These are phyloP conservation scores for Sorex araneus DNA, from an alignment of 2,113 vertebrate species.

Conservation along the genomic window DNA sequence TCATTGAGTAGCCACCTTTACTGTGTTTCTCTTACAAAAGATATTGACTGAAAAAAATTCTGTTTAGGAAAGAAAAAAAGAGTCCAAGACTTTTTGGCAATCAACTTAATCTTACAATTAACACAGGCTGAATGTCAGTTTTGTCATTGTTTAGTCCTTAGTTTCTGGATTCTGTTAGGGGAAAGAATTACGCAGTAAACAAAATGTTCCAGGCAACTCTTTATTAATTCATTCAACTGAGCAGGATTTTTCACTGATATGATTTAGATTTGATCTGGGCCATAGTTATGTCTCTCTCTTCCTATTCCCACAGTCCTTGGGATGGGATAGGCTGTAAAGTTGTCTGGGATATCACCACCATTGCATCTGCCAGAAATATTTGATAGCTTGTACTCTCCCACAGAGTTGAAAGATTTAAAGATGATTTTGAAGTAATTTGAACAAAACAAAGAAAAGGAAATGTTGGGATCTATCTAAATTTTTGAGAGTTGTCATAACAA, in stretches of 20 bases:
- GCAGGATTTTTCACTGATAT: neutral
- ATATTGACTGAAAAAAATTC: constrained; percentile 79
- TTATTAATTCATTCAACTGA: neutral
- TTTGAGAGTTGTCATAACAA: neutral
- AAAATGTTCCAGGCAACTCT: neutral
- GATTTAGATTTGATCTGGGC: neutral
- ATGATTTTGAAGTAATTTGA: constrained; percentile 39
- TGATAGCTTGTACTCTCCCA: neutral
- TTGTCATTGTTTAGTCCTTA: constrained; percentile 69
- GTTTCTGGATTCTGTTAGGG: constrained; percentile 2
- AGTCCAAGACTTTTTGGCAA: constrained; percentile 77
- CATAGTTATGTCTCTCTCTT: neutral
- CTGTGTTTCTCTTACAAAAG: constrained; percentile 71
- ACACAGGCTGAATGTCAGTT: constrained; percentile 24
- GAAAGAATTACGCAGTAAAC: constrained; percentile 29
- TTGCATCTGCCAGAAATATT: neutral
- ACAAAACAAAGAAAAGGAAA: neutral
- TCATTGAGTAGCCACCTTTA: constrained; percentile 73
- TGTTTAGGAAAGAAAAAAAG: constrained; percentile 76
- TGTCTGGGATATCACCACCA: neutral
- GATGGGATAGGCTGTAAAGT: neutral
- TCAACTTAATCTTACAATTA: constrained; percentile 79
- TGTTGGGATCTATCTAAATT: neutral
- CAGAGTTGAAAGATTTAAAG: neutral
- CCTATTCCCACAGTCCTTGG: neutral